These are phyloP conservation scores for Gerris lacustris DNA, from an alignment of 2,888 invertebrate species.

Conservation along the genomic window DNA sequence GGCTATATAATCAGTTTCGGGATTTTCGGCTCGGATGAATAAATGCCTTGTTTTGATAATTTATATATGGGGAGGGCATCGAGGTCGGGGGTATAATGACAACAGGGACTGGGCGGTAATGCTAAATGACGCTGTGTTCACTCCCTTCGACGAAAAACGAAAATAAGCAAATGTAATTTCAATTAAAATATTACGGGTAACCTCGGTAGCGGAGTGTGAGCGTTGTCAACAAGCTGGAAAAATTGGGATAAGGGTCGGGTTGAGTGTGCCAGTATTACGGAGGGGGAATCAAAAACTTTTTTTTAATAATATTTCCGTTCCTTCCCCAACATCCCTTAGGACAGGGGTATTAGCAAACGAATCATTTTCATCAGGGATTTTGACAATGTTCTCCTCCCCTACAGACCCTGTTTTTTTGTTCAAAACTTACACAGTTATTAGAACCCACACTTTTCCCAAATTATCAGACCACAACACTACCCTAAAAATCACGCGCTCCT, in stretches of 20 bases:
- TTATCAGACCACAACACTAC: too few relatives aligned
- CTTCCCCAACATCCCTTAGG: too few relatives aligned
- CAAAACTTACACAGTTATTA: too few relatives aligned
- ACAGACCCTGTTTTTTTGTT: too few relatives aligned
- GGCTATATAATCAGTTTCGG: neutral
- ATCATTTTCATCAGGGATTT: too few relatives aligned
- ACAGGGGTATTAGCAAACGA: too few relatives aligned
- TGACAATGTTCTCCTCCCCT: too few relatives aligned
- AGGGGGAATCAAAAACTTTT: too few relatives aligned
- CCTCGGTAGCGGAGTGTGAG: neutral
- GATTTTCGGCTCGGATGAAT: neutral
- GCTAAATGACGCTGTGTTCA: neutral
- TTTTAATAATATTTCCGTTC: too few relatives aligned
- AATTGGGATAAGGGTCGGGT: neutral
- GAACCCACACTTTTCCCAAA: too few relatives aligned
- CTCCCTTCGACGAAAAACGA: neutral
- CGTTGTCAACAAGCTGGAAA: neutral
- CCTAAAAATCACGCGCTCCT: too few relatives aligned
- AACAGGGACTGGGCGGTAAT: neutral
- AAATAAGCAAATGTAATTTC: constrained; percentile 1
- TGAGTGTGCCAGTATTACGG: too few relatives aligned
- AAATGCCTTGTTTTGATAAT: constrained; percentile 5
- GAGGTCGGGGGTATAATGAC: neutral
- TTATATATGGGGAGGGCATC: neutral
- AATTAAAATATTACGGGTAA: neutral